Evolutionary conservation across 2,113 vertebrate species (phyloP), one percentile per base, ranked within the genome.

Genomic region (Delphinapterus leucas): DNA sequence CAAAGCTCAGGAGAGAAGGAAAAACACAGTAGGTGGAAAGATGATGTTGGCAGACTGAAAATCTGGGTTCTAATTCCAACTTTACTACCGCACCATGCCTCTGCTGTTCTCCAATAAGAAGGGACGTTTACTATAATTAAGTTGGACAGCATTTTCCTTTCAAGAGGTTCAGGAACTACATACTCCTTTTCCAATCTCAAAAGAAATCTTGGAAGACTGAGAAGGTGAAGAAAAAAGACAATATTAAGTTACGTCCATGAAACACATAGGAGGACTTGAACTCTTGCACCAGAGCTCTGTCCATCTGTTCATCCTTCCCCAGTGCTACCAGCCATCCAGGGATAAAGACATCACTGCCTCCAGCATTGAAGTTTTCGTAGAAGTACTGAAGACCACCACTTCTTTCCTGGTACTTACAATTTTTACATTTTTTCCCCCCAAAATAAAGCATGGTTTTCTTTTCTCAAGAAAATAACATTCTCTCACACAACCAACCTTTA

Each of bases 31-130:
- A 71, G 6, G 18, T 31, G 3, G 31, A n/a, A 96, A 73, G 41
- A 90, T 36, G 26, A 44, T 73, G 20, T 6, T 80, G 25, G 58
- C 8, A 82, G n/a, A 65, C 0, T 76, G 28, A 92, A 93, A 89
- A 87, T 23, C 67, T 82, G 44, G 83, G 47, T 76, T 92, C 60
- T 93, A 80, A 55, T 61, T 93, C 85, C 86, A 95, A 61, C 20
- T 85, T 85, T 71, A 84, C 70, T 41, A 61, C 15, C 53, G 28
- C 18, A 80, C 18, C 41, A 79, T 44, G 28, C 21, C 85, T 90
- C 28, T 44, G 36, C n/a, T 61, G 28, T 47, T 73, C 55, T 31
- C 71, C 86, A 92, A 90, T 38, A 83, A 67, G 12, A 88, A 73
- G 4, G 11, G 13, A 85, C 6, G 3, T 90, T 80, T 86, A 87